A percentile compares a stretch with the other conserved stretches of the same genome.
Evolutionary conservation across 2,113 vertebrate genomes (phyloP).

Genomic region (human): GRCh38 chr5:114751001-114751500

Average conservation of each 20-base stretch:
- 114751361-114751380: background rate
- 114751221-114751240: background rate
- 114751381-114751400: background rate
- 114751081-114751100: background rate
- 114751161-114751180: background rate
- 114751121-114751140: background rate
- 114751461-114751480: background rate
- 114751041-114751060: background rate
- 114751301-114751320: background rate
- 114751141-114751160: background rate
- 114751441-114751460: background rate
- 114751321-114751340: background rate
- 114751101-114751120: background rate
- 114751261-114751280: background rate
- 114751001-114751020: constrained; percentile 33
- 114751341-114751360: background rate
- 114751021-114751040: background rate
- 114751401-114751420: background rate
- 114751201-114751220: background rate
- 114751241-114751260: background rate
- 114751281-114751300: background rate
- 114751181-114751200: background rate
- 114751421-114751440: background rate
- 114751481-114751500: background rate
- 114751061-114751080: background rate